Evolutionary conservation across 2,797 vertebrate species (phyloP).

Genomic region (Ctenosaura bakeri): DNA sequence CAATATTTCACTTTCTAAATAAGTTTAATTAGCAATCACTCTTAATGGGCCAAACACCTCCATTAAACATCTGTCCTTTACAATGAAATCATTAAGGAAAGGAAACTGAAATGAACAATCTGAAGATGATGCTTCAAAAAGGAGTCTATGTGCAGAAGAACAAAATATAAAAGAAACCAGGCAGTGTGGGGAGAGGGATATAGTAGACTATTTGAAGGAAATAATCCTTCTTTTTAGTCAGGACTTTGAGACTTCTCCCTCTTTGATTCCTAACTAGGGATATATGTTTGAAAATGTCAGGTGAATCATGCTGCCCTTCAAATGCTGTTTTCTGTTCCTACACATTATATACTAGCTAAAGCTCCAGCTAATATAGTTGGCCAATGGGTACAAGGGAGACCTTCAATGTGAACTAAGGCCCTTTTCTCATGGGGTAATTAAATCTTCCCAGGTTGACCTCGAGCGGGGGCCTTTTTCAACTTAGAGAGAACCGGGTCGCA

Average conservation of each 20-base stretch:
- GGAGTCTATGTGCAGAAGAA: neutral
- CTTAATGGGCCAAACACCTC: neutral
- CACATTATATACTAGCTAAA: neutral
- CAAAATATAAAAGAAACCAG: neutral
- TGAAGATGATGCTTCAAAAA: neutral
- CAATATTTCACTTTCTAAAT: no score
- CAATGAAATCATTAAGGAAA: slow-evolving; percentile 29
- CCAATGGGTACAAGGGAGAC: neutral
- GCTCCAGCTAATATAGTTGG: neutral
- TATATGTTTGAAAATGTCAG: neutral
- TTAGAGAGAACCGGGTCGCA: no score
- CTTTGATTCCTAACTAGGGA: neutral
- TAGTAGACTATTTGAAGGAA: neutral
- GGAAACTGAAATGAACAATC: neutral
- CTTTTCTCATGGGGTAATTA: no score
- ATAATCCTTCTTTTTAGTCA: neutral
- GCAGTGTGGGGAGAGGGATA: neutral
- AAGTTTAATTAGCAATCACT: no score
- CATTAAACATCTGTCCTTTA: slow-evolving; percentile 49
- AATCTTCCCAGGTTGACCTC: no score
- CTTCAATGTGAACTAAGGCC: neutral
- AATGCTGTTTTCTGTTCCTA: neutral
- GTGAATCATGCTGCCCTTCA: neutral
- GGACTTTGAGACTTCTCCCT: neutral
- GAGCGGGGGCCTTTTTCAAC: no score